phyloP scores from a whole-genome alignment of 1,140 invertebrate species.

The Hyposmocoma kahamanoa region DNA sequence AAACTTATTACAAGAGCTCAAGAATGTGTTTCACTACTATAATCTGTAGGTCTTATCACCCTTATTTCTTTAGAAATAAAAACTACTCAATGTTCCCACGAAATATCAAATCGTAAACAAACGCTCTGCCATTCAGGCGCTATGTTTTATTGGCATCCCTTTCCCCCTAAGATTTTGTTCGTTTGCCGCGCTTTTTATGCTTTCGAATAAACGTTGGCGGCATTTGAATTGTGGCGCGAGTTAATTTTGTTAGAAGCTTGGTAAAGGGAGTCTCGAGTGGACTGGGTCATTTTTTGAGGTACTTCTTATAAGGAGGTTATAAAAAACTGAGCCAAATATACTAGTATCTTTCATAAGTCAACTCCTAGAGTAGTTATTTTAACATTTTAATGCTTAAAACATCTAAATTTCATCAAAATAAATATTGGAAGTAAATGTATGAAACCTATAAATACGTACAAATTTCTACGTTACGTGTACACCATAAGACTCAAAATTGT shows the following conservation, averaged over 20 bases:
- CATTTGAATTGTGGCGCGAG: constrained; percentile 67
- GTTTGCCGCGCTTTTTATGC: constrained; percentile 64
- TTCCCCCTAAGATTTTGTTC: constrained; percentile 44
- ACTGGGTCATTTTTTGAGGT: constrained; percentile 63
- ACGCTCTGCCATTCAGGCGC: constrained; percentile 54
- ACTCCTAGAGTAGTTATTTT: constrained; percentile 19
- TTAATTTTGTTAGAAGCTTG: constrained; percentile 54
- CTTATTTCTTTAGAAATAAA: constrained; percentile 62
- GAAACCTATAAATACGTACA: constrained; percentile 19
- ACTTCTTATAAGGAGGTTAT: constrained; percentile 53
- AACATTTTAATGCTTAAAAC: constrained; percentile 27
- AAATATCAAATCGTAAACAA: constrained; percentile 72
- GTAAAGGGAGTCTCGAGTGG: constrained; percentile 54
- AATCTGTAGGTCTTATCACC: constrained; percentile 52
- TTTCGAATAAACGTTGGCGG: constrained; percentile 68
- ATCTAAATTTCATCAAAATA: constrained; percentile 35
- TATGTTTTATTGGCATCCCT: constrained; percentile 71
- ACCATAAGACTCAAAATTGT: constrained; percentile 22
- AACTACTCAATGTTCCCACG: constrained; percentile 57
- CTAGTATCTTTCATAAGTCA: constrained; percentile 17
- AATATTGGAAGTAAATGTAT: constrained; percentile 58
- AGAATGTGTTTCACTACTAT: constrained; percentile 52
- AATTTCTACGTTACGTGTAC: constrained; percentile 6
- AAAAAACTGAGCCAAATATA: constrained; percentile 33
- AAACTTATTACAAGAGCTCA: too few relatives aligned